Evolutionary conservation across 2,888 invertebrate species (phyloP), one percentile per base, ranked within the genome.

Genomic region (Augiades crinisus): DNA sequence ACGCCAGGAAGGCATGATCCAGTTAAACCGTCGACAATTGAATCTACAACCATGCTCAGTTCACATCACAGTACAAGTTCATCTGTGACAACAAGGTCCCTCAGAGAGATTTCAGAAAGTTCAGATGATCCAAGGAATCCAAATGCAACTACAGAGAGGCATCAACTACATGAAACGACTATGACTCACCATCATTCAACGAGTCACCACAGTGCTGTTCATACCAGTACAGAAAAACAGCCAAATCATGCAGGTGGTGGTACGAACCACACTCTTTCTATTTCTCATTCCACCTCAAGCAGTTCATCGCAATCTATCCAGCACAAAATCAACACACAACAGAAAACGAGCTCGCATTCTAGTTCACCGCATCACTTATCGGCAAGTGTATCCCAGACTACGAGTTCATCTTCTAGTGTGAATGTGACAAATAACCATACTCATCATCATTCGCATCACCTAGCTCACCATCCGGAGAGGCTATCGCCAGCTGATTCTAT

Each of bases 21-120:
- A 62, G 85, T 85, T 19, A 90, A 90, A 72, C 86, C 90, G 22
- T 70, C 88, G 5, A 81, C 90, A n/a, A 91, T 92, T 36, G 93
- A 94, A 63, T 91, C 91, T 6, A 93, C 93, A 47, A 93, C 94
- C 0, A 93, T 94, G 71, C 90, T 94, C 68, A 92, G 93, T 75
- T 91, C 93, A 8, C 94, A 94, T 74, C 93, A 93, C 64, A 93
- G 93, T 64, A 93, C 93, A 8, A 93, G 93, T 63, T 93, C 92
- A 55, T 93, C 93, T 12, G 92, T 94, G n/a, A 94, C 94, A 10
- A 93, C 94, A 5, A 90, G 94, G 63, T 91, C 91, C 31, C 67
- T 91, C 31, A 86, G 94, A 65, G 94, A 92, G 71, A 91, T 92
- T 57, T 87, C 91, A 13, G 91, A 91, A 66, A 88, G 86, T 55